Percentiles rank a stretch among this genome's conserved stretches.
These are phyloP conservation scores for Campoletis sonorensis DNA, from an alignment of 1,140 invertebrate genomes.

Conservation along the genomic window DNA sequence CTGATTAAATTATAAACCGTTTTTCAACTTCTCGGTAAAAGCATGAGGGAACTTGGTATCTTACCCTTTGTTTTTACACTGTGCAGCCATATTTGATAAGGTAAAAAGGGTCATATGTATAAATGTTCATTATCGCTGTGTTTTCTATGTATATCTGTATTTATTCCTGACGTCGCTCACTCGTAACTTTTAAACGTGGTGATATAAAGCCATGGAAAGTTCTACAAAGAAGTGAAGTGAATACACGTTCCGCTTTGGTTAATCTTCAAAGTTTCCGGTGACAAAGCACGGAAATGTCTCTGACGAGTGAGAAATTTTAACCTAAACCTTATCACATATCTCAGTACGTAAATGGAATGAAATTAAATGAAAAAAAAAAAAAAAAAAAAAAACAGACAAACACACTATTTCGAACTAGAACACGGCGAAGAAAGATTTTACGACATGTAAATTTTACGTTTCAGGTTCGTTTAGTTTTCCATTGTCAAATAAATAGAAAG, in stretches of 20 bases:
- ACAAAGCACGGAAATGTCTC: constrained; percentile 11
- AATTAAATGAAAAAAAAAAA: too few relatives aligned
- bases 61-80: background rate
- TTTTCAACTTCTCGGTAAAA: background rate
- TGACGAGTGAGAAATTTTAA: background rate
- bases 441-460: background rate
- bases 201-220: background rate
- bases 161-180: background rate
- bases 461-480: too few relatives aligned
- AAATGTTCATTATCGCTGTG: background rate
- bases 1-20: constrained; percentile 1
- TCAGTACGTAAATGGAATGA: background rate
- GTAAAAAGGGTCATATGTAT: constrained; percentile 12
- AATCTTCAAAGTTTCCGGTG: constrained; percentile 20
- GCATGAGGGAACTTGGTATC: background rate
- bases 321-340: background rate
- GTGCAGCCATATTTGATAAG: background rate
- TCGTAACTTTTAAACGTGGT: constrained; percentile 1
- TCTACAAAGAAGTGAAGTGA: background rate
- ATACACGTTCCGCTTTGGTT: background rate
- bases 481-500: too few relatives aligned
- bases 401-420: too few relatives aligned
- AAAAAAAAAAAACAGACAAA: too few relatives aligned
- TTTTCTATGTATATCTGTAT: background rate
- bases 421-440: too few relatives aligned